Base-by-base conservation (phyloP, 2,113 vertebrate species). In the Oncorhynchus masou region DNA sequence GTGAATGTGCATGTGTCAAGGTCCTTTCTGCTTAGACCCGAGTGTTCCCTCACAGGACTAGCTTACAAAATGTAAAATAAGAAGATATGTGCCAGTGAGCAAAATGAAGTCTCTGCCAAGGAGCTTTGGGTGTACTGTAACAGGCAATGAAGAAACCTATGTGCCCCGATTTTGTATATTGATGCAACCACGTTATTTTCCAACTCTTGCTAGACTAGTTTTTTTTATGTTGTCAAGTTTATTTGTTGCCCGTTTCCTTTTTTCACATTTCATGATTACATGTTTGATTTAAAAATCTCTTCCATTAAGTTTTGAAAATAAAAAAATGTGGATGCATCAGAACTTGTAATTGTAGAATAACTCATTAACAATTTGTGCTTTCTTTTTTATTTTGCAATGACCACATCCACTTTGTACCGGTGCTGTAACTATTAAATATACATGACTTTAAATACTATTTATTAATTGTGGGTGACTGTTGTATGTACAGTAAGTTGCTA, bases 401-500 rank as follows among this genome's bases (percentile, higher is more conserved):
- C 81, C 78, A 89, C 88, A 86, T 93, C 88, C 92, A 93, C 90
- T 90, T 84, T 89, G 88, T 91, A 93, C 91, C 92, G 85, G 94
- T 93, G 93, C 93, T 94, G 91, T 92, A 95, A 90, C 92, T 87
- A 94, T 87, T 89, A 92, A 93, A 88, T 93, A 88, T 88, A 93
- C 90, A 90, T 93, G 86, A 92, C 88, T 94, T 90, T 89, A 93
- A 93, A 90, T 94, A 91, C 84, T 93, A 92, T 95, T 95, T 95
- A 94, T 93, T 95, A 93, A 89, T 91, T 93, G 91, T 89, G 89
- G 92, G 89, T 92, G 91, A 95, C 89, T 93, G 92, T 93, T 93
- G 92, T 93, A 87, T 93, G 93, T 92, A 92, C 88, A 92, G 91
- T 91, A 89, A 92, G 90, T 90, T 89, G 90, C 92, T 90, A 82